phyloP scores from a whole-genome alignment of 2,888 invertebrate species.

The Seira ritae region DNA sequence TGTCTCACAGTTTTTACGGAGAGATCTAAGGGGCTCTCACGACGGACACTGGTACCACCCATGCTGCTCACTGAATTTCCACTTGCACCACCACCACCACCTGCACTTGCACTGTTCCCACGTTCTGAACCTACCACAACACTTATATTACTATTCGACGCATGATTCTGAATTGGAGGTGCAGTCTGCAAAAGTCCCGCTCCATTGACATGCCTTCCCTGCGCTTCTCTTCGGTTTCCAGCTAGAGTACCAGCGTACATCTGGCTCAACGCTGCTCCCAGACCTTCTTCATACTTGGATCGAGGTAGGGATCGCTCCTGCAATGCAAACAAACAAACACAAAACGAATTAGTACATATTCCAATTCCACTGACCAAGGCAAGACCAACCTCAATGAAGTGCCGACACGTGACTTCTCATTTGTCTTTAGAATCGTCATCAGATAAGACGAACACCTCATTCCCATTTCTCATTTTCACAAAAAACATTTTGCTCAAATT shows the following conservation, averaged over 20 bases:
- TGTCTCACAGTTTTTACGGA: conserved; percentile 93
- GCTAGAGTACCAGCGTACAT: conserved; percentile 67
- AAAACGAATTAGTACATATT: background rate
- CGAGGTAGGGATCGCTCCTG: conserved; percentile 61
- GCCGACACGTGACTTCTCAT: background rate
- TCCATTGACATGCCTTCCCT: conserved; percentile 55
- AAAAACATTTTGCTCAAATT: no score
- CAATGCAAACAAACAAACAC: conserved; percentile 1
- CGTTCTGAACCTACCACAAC: conserved; percentile 29
- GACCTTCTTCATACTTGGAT: conserved; percentile 72
- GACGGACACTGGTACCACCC: conserved; percentile 72
- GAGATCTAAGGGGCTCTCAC: conserved; percentile 89
- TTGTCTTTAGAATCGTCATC: background rate
- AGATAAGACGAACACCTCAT: background rate
- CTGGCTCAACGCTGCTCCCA: conserved; percentile 73
- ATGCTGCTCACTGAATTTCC: conserved; percentile 38
- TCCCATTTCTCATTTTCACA: no score
- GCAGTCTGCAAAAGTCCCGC: conserved; percentile 54
- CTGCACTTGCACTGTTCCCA: conserved; percentile 16
- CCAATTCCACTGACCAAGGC: background rate
- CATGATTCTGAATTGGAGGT: conserved; percentile 44
- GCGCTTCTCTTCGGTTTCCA: conserved; percentile 28
- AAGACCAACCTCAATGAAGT: background rate
- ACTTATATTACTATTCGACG: conserved; percentile 34
- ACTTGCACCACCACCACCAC: background rate